Evolutionary conservation across 1,140 invertebrate species (phyloP).

Genomic region (Heliconius eleuchia): DNA sequence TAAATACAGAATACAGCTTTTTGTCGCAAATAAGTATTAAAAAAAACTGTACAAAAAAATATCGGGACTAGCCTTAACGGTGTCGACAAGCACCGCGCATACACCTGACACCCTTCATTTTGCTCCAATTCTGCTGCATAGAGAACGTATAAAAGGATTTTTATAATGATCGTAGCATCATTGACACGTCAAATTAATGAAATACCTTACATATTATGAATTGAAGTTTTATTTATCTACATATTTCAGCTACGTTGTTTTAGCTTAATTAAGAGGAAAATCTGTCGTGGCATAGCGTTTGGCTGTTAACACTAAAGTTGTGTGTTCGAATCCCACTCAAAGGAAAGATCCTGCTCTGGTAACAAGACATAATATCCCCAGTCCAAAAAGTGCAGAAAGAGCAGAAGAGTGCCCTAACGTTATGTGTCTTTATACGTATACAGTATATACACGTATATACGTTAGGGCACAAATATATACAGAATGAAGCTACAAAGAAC

Average conservation of each 20-base stretch:
- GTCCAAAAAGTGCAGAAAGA: no score
- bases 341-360: no score
- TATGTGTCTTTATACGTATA: no score
- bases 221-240: not conserved
- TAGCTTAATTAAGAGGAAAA: not conserved
- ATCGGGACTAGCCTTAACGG: not conserved
- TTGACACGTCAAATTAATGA: conserved; percentile 1
- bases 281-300: no score
- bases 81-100: not conserved
- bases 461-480: no score
- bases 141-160: conserved; percentile 16
- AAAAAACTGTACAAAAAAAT: not conserved
- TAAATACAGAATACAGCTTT: no score
- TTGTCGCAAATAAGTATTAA: not conserved
- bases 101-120: not conserved
- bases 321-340: no score
- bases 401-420: no score
- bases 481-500: no score
- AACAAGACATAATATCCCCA: no score
- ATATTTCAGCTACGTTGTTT: not conserved
- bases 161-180: not conserved
- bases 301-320: no score
- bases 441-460: no score
- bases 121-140: not conserved
- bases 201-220: not conserved